phyloP scores from a whole-genome alignment of 2,888 invertebrate genomes.

The Griposia aprilina region DNA sequence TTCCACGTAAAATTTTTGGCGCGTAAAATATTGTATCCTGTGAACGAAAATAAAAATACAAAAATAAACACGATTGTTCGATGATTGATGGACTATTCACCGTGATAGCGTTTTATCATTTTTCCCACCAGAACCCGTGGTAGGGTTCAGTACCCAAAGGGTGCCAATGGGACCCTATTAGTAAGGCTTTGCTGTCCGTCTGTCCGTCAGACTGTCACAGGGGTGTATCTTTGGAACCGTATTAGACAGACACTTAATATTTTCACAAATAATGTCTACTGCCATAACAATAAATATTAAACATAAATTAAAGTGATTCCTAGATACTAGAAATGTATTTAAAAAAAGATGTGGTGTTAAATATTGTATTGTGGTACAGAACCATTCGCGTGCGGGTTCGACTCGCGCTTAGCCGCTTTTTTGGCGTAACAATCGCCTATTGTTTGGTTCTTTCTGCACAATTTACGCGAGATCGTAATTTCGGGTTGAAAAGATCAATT shows the following conservation, averaged over 20 bases:
- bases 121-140: conserved; percentile 50
- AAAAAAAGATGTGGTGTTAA: too few relatives aligned
- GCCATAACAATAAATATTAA: too few relatives aligned
- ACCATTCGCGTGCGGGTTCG: too few relatives aligned
- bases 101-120: conserved; percentile 61
- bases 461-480: conserved; percentile 49
- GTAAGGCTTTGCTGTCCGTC: too few relatives aligned
- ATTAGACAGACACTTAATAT: too few relatives aligned
- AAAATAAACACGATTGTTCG: conserved; percentile 55
- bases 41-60: conserved; percentile 43
- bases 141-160: not conserved
- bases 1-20: conserved; percentile 35
- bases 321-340: too few relatives aligned
- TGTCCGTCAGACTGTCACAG: too few relatives aligned
- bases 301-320: too few relatives aligned
- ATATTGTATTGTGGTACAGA: too few relatives aligned
- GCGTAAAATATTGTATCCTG: conserved; percentile 53
- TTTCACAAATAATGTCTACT: too few relatives aligned
- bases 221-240: too few relatives aligned
- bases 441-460: conserved; percentile 62
- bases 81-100: conserved; percentile 66
- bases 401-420: not conserved
- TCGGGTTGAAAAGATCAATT: conserved; percentile 49
- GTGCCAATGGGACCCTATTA: too few relatives aligned
- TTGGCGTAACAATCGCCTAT: conserved; percentile 54